phyloP scores from a whole-genome alignment of 2,888 invertebrate species.

The Acanthoscelides obtectus region DNA sequence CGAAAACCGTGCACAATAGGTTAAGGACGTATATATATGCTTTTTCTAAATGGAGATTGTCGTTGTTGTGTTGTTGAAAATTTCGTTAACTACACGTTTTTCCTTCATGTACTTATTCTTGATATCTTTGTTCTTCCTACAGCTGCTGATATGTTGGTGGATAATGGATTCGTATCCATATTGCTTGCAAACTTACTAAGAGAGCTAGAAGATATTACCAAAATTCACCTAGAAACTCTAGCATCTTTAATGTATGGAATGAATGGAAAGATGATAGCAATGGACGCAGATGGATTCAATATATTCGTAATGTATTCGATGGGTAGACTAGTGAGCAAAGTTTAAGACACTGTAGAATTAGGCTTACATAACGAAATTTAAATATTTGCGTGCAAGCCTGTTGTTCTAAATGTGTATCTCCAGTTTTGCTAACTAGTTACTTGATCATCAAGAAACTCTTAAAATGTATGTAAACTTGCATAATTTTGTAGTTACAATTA shows the following conservation, averaged over 20 bases:
- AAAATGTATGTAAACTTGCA: neutral
- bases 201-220: conserved; percentile 38
- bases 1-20: too few species aligned
- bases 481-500: conserved; percentile 28
- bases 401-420: too few species aligned
- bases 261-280: conserved; percentile 40
- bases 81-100: neutral
- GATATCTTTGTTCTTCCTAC: conserved; percentile 1
- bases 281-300: conserved; percentile 41
- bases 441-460: neutral
- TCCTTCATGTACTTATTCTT: neutral
- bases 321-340: neutral
- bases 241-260: conserved; percentile 39
- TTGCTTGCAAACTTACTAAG: conserved; percentile 35
- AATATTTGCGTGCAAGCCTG: too few species aligned
- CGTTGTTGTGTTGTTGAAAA: neutral
- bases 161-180: conserved; percentile 39
- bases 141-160: conserved; percentile 45
- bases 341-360: neutral
- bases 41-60: too few species aligned
- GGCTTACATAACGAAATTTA: too few species aligned
- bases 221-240: conserved; percentile 42
- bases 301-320: conserved; percentile 32
- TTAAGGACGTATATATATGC: too few species aligned
- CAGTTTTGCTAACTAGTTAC: neutral